Percentiles rank a stretch among this genome's conserved stretches.
Conservation (phyloP, 1,140 invertebrate species). For the Drosophila erecta region DNA sequence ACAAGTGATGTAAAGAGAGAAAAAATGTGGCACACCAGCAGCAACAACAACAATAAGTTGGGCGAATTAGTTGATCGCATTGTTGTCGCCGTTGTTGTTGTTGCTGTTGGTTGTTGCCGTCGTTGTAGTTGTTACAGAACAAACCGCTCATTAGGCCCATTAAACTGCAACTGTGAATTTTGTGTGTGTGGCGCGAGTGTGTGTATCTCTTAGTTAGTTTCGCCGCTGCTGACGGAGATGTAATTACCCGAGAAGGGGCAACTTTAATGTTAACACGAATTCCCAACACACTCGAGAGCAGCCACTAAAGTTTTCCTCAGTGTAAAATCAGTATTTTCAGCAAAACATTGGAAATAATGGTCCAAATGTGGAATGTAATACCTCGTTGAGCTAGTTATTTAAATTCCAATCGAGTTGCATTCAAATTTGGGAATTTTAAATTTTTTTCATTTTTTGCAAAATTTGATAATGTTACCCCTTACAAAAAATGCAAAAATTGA, state of each 20-base stretch:
- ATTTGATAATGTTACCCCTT: too few species aligned
- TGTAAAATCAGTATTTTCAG: neutral
- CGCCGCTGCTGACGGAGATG: constrained; percentile 40
- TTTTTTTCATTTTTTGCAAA: too few species aligned
- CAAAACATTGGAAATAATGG: too few species aligned
- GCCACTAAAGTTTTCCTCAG: constrained; percentile 10
- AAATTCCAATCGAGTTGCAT: too few species aligned
- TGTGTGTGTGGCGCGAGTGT: constrained; percentile 26
- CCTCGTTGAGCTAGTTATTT: too few species aligned
- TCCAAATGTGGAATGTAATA: too few species aligned
- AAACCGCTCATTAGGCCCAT: constrained; percentile 79
- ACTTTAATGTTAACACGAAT: constrained; percentile 70
- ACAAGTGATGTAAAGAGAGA: constrained; percentile 64
- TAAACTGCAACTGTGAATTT: constrained; percentile 74
- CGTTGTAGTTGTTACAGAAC: constrained; percentile 59
- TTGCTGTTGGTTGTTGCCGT: neutral
- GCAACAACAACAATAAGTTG: constrained; percentile 33
- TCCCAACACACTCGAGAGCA: constrained; percentile 38
- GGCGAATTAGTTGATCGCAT: constrained; percentile 66
- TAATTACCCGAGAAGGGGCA: constrained; percentile 69
- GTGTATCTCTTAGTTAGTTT: constrained; percentile 32
- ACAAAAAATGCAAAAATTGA: too few species aligned
- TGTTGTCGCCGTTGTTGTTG: constrained; percentile 30
- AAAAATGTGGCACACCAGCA: constrained; percentile 70
- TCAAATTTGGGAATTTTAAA: too few species aligned